Percentiles rank a stretch among this genome's conserved stretches.
Evolutionary conservation across 2,797 vertebrate species (phyloP).

Genomic region (Arctocebus calabarensis): DNA sequence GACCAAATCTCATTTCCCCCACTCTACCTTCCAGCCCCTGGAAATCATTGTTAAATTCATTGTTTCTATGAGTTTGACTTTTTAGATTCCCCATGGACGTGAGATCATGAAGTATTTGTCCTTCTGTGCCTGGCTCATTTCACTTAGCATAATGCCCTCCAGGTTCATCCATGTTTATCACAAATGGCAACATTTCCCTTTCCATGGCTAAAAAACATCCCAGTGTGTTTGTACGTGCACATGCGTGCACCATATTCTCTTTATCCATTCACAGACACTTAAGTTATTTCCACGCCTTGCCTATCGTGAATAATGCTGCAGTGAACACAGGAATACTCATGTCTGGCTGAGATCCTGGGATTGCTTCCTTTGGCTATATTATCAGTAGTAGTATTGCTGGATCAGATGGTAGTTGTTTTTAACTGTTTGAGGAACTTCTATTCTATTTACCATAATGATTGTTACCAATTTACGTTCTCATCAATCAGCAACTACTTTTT

Average conservation of each 20-base stretch:
- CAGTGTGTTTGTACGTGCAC: accelerated
- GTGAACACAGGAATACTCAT: neutral
- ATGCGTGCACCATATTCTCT: neutral
- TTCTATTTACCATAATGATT: neutral
- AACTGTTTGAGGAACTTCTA: neutral
- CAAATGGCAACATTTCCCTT: neutral
- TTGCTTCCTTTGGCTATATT: neutral
- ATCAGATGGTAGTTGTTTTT: neutral
- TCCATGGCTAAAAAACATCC: neutral
- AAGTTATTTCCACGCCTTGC: neutral
- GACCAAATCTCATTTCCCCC: neutral
- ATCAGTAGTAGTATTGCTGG: too few relatives aligned
- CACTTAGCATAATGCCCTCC: neutral
- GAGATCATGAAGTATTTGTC: neutral
- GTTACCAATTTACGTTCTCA: neutral
- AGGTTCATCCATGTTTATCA: neutral
- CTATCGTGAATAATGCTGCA: neutral
- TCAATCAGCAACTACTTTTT: neutral
- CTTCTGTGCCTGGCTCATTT: neutral
- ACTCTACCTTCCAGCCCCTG: neutral
- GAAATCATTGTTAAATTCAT: neutral
- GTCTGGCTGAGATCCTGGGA: neutral
- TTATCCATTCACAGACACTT: neutral
- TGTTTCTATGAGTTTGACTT: neutral
- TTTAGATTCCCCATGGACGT: neutral